Evolutionary conservation across 2,797 vertebrate species (phyloP).

Genomic region (Sphenopsis melanotis): DNA sequence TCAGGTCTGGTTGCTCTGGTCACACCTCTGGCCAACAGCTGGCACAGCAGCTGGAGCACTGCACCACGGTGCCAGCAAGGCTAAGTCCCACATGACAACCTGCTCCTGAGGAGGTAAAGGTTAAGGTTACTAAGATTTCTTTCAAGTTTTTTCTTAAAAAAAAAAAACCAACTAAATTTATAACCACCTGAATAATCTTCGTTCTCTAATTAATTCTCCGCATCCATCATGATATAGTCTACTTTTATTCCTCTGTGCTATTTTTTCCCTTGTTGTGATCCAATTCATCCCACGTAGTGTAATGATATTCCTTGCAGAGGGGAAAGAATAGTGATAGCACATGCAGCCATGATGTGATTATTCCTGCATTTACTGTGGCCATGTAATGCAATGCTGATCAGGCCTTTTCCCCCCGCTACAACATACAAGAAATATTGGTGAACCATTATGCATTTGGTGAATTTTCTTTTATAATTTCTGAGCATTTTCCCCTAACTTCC

Average conservation of each 20-base stretch:
- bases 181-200: background rate
- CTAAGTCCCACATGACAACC: background rate
- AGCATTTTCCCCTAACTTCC: background rate
- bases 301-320: slow-evolving; percentile 27
- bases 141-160: background rate
- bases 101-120: background rate
- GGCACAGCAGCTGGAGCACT: background rate
- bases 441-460: background rate
- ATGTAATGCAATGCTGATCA: background rate
- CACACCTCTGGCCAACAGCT: background rate
- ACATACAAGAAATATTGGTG: background rate
- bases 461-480: background rate
- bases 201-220: background rate
- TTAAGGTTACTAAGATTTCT: background rate
- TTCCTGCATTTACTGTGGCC: background rate
- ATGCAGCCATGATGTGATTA: background rate
- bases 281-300: background rate
- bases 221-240: background rate
- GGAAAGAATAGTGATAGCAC: background rate
- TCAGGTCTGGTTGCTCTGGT: background rate
- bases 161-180: background rate
- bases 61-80: background rate
- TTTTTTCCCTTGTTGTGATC: slow-evolving; percentile 37
- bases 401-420: background rate
- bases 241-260: slow-evolving; percentile 12